Conservation (phyloP, 2,797 vertebrate species). For the Chloroceryle inda region DNA sequence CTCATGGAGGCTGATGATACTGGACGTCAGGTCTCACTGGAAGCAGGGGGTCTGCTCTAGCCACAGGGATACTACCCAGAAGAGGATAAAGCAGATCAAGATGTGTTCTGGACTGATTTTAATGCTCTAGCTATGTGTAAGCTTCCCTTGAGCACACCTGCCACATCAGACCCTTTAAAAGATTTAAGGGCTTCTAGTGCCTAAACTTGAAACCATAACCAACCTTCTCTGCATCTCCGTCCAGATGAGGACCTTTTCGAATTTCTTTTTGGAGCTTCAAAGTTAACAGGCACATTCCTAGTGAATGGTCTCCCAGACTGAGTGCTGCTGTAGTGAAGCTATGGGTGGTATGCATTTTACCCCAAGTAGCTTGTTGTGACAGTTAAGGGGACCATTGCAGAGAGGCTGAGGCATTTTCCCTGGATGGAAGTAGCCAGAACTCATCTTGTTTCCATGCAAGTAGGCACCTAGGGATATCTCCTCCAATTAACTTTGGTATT, state of each 20-base stretch:
- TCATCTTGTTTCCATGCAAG: not conserved
- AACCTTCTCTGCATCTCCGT: not conserved
- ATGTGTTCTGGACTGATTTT: not conserved
- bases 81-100: not conserved
- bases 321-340: not conserved
- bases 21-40: not conserved
- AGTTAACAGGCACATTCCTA: not conserved
- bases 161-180: not conserved
- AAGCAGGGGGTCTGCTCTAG: not conserved
- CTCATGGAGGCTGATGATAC: fast-evolving
- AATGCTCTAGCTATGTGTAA: not conserved
- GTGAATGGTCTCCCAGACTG: not conserved
- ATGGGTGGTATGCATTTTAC: not conserved
- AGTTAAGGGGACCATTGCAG: not conserved
- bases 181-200: not conserved
- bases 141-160: not conserved
- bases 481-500: not conserved
- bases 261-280: not conserved
- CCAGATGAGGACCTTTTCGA: not conserved
- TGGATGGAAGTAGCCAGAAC: not conserved
- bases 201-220: not conserved
- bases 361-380: not conserved
- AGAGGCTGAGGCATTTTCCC: not conserved
- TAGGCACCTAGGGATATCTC: not conserved
- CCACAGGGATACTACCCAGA: not conserved